phyloP scores from a whole-genome alignment of 1,140 invertebrate species.

The Drosophila bocki region DNA sequence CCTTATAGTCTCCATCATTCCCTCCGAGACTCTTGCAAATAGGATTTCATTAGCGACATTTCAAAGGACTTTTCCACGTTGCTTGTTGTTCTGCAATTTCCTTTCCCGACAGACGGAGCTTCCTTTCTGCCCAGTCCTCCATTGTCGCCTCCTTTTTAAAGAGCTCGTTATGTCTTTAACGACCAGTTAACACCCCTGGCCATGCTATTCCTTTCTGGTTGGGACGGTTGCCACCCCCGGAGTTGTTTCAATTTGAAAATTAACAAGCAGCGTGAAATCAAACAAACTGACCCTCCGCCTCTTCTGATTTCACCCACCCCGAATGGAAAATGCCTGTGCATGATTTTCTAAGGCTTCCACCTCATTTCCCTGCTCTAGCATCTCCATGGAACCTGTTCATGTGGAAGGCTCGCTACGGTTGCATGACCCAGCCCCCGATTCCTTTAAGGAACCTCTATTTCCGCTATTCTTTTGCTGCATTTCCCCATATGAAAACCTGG shows the following conservation, averaged over 20 bases:
- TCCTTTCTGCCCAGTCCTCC: not conserved
- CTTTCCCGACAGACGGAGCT: constrained; percentile 10
- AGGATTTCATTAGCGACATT: constrained; percentile 76
- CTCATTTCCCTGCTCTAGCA: constrained; percentile 31
- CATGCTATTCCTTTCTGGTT: not conserved
- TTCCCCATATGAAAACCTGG: constrained; percentile 8
- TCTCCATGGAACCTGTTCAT: constrained; percentile 54
- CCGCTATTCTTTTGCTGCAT: constrained; percentile 7
- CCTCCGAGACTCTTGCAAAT: constrained; percentile 45
- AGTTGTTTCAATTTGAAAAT: constrained; percentile 62
- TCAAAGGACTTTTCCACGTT: constrained; percentile 63
- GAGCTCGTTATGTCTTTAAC: constrained; percentile 66
- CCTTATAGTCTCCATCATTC: not conserved
- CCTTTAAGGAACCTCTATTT: not conserved
- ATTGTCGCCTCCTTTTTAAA: constrained; percentile 7
- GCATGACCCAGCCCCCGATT: constrained; percentile 29
- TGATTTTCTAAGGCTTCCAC: constrained; percentile 31
- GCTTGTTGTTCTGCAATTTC: constrained; percentile 52
- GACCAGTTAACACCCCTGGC: constrained; percentile 62
- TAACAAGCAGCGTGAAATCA: constrained; percentile 72
- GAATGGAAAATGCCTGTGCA: constrained; percentile 34
- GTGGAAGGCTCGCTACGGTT: constrained; percentile 52
- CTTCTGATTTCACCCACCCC: not conserved
- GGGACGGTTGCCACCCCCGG: constrained; percentile 31
- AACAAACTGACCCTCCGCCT: constrained; percentile 66